Base-by-base conservation (phyloP, 2,888 invertebrate genomes). In the Trimorus sp. region DNA sequence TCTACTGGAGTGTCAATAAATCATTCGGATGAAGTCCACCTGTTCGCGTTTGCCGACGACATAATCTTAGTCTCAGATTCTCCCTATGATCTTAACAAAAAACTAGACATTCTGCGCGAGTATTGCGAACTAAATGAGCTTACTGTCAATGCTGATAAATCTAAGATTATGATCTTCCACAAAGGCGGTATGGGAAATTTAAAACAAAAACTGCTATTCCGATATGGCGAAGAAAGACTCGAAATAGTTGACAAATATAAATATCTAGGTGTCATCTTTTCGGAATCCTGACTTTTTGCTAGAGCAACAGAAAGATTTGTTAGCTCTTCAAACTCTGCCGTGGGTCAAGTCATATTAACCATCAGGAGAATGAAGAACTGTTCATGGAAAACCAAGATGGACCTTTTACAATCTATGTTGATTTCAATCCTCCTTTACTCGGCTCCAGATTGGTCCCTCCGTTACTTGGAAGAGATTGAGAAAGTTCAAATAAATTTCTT, bases 221-320 rank as follows among this genome's bases (percentile, higher is more conserved):
- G n/a, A 58, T 58, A 14, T 14, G 40, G 16, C 58, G 38, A 37
- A 1, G 16, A 37, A 14, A 7, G 11, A 38, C 14, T 58, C 8
- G 58, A 58, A 38, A 58, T 58, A n/a, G 58, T 58, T 3, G 8
- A 15, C 9, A 14, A 58, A 40, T 58, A 58, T 58, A 58, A 58
- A 38, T 58, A 38, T 11, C 15, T 58, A 9, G 58, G 38, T 6
- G 38, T 58, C 1, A 40, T 58, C 3, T 58, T 58, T 38, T 11
- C 40, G 38, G 58, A 58, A 58, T 38, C 58, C 6, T 38, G 58
- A 12, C 5, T 38, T 15, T 58, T 58, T 38, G 7, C 6, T 0
- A 58, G n/a, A 38, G 15, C 40, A 12, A 14, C n/a, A 11, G 14
- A 58, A 38, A 38, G 11, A 8, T 38, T 37, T 38, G 8, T 38